Percentiles rank a stretch among this genome's conserved stretches.
Conservation (phyloP, 1,140 invertebrate species). For the Neodiprion virginianus region DNA sequence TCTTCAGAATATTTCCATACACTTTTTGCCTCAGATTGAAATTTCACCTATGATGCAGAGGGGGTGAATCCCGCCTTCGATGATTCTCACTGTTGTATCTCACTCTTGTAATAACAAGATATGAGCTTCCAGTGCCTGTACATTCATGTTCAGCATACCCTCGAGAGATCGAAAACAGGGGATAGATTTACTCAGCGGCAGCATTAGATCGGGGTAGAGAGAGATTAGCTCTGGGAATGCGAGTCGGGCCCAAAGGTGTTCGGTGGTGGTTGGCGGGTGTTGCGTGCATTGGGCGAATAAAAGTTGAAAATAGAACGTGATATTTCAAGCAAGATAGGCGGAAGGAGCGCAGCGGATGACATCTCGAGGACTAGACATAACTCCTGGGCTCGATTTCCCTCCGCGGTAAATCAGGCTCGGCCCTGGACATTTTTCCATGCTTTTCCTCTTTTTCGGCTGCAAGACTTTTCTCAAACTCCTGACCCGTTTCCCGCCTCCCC, state of each 20-base stretch:
- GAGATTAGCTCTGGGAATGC: background rate
- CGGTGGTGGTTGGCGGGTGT: background rate
- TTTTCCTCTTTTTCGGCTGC: constrained; percentile 15
- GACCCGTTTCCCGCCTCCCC: constrained; percentile 15
- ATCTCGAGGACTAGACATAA: constrained; percentile 9
- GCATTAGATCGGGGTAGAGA: too few relatives aligned
- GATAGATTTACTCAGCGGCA: too few relatives aligned
- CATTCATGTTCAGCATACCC: too few relatives aligned
- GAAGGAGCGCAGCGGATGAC: background rate
- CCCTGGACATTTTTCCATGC: constrained; percentile 18
- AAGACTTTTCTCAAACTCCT: constrained; percentile 21
- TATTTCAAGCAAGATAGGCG: background rate
- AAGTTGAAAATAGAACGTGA: constrained; percentile 7
- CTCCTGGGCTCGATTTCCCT: constrained; percentile 13
- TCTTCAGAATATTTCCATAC: background rate
- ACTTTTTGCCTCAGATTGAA: too few relatives aligned
- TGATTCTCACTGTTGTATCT: too few relatives aligned
- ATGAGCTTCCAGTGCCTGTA: too few relatives aligned
- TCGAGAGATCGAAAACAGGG: too few relatives aligned
- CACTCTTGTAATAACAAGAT: too few relatives aligned
- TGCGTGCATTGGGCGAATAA: background rate
- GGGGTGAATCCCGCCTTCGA: too few relatives aligned
- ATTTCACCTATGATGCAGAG: too few relatives aligned
- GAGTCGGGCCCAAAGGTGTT: background rate
- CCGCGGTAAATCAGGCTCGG: constrained; percentile 21